These are phyloP conservation scores for Simalia tracyae DNA, from an alignment of 2,797 vertebrate genomes.

Conservation along the genomic window DNA sequence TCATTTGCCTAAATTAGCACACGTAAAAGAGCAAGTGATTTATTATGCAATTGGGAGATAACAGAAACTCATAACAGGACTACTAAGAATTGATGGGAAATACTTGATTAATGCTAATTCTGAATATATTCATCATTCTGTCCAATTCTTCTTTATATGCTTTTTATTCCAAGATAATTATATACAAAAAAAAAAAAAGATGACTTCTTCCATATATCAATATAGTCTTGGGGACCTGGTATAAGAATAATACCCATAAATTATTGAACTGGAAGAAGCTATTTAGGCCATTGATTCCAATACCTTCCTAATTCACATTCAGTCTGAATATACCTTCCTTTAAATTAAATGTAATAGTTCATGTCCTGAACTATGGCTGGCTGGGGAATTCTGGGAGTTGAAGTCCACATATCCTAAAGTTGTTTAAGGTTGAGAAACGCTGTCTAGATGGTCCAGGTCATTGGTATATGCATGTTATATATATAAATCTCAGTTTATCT, in stretches of 20 bases:
- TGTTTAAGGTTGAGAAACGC: too few relatives aligned
- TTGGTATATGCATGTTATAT: not conserved
- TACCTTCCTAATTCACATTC: not conserved
- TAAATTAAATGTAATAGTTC: not conserved
- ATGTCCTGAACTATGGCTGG: not conserved
- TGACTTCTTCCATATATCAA: not conserved
- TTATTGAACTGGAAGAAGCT: not conserved
- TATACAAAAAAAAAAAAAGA: not conserved
- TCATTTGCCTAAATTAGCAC: not conserved
- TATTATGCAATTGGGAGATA: not conserved
- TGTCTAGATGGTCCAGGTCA: not conserved
- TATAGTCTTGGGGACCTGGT: not conserved
- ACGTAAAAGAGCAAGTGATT: not conserved
- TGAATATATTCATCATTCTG: not conserved
- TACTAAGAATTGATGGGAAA: not conserved
- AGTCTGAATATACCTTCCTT: not conserved
- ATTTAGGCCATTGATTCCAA: not conserved
- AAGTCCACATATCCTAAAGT: too few relatives aligned
- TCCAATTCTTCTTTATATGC: not conserved
- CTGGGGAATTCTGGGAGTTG: too few relatives aligned
- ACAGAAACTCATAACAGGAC: not conserved
- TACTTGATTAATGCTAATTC: not conserved
- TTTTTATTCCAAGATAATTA: not conserved
- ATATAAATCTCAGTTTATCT: constrained; percentile 10
- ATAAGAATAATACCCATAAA: not conserved